Evolutionary conservation across 2,888 invertebrate genomes (phyloP).

Genomic region (Drosophila silvestris): DNA sequence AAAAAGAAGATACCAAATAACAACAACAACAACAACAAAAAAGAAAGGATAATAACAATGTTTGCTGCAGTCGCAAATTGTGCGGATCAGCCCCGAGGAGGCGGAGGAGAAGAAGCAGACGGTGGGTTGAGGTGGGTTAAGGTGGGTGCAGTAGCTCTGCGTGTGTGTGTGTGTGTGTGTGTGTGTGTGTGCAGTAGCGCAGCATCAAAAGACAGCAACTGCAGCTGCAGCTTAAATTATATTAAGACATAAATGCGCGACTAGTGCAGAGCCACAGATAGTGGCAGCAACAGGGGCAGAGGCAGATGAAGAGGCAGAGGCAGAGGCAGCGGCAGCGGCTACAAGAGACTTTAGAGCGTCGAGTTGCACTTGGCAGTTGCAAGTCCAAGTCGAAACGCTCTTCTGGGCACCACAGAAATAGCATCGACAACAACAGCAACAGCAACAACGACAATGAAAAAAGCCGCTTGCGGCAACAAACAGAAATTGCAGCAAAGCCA

Average conservation of each 20-base stretch:
- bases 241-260: slow-evolving; percentile 59
- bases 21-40: neutral
- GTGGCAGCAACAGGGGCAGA: neutral
- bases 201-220: slow-evolving; percentile 39
- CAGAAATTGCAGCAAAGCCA: slow-evolving; percentile 22
- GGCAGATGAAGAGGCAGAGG: neutral
- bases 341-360: slow-evolving; percentile 1
- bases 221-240: slow-evolving; percentile 53
- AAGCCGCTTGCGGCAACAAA: slow-evolving; percentile 35
- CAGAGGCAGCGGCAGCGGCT: neutral
- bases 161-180: neutral
- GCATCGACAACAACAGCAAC: slow-evolving; percentile 28
- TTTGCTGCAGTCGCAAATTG: slow-evolving; percentile 45
- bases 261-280: slow-evolving; percentile 4
- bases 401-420: slow-evolving; percentile 24
- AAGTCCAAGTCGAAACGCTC: slow-evolving; percentile 20
- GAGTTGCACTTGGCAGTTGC: slow-evolving; percentile 18
- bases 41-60: slow-evolving; percentile 43
- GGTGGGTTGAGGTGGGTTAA: slow-evolving; percentile 43
- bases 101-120: neutral
- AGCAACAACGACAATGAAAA: slow-evolving; percentile 35
- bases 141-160: slow-evolving; percentile 6
- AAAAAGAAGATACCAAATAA: neutral
- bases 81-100: slow-evolving; percentile 24
- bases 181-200: slow-evolving; percentile 36